A percentile compares a stretch with the other conserved stretches of the same genome.
phyloP scores from a whole-genome alignment of 2,113 vertebrate species.

The Semnornis frantzii region DNA sequence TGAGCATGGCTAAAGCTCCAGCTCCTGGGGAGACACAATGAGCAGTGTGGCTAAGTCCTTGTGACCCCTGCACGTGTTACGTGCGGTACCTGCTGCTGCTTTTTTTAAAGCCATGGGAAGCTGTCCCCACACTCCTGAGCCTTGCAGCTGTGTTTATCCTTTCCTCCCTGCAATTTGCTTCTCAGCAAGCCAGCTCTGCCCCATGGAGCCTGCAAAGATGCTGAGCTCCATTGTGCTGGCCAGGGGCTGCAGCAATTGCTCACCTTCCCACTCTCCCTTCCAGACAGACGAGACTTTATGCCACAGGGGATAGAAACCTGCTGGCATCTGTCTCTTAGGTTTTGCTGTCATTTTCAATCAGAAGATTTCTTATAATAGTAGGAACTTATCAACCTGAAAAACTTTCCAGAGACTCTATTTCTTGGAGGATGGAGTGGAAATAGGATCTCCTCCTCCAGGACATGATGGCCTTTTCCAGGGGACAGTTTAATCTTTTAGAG shows the following conservation, averaged over 20 bases:
- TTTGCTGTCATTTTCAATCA: not conserved
- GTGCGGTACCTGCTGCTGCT: not conserved
- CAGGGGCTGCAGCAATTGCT: not conserved
- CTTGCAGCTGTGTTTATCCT: accelerated
- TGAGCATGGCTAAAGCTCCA: not conserved
- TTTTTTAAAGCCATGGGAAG: not conserved
- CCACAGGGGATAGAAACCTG: not conserved
- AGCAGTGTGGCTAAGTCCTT: not conserved
- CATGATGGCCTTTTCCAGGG: constrained; percentile 74
- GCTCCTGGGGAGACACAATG: not conserved
- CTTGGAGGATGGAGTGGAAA: constrained; percentile 48
- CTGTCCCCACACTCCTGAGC: not conserved
- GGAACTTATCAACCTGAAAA: not conserved
- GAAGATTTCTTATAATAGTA: not conserved
- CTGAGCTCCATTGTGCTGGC: not conserved
- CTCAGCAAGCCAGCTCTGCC: not conserved
- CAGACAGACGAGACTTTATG: not conserved
- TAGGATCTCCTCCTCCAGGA: constrained; percentile 68
- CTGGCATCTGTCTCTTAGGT: not conserved
- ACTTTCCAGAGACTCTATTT: constrained; percentile 34
- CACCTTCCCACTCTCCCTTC: not conserved
- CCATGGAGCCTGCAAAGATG: not conserved
- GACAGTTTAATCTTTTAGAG: constrained; percentile 78
- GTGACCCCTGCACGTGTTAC: accelerated
- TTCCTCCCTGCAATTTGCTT: not conserved